Base-by-base conservation (phyloP, 2,888 invertebrate genomes). In the Serripes groenlandicus region DNA sequence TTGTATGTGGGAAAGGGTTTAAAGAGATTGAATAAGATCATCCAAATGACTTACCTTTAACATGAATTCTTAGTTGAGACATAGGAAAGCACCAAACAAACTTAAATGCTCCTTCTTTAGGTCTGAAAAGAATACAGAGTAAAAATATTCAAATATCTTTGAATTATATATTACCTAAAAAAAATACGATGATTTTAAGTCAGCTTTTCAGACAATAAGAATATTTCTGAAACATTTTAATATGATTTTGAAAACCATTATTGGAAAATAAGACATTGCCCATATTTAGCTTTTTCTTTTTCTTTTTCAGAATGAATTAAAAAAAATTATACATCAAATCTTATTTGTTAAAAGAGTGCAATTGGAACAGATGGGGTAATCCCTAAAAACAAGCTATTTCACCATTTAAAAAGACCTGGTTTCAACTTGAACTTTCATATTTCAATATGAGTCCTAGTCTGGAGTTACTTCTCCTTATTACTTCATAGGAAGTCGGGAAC, bases 31-130 rank as follows among this genome's bases (percentile, higher is more conserved):
- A 49, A 1, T 3, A 49, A 49, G 49, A 56, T 18, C 26, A 60
- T 52, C 11, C 35, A 37, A 21, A 71, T 26, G 66, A 26, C 71
- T 75, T 73, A 83, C 83, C 86, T 71, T 85, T 91, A 21, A 89
- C 85, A 70, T 91, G 92, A 52, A 92, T 97, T 78, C 96, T 95
- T 37, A 98, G 97, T 93, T 98, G 97, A 87, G 97, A 96, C 52
- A 99, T 96, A 0, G 98, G 97, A 91, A 98, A 97, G 95, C 97
- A 98, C 98, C 98, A 98, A 94, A 98, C 98, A 91, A 98, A 95
- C 95, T 98, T 98, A 94, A 98, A 98, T 15, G 89, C 81, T 26
- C 85, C 89, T 62, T 88, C 87, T 82, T 89, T 91, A 62, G 86
- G 84, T 74, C 91, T 91, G 84, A 52, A 87, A 83, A 58, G 18